Percentiles rank a stretch among this genome's conserved stretches.
phyloP scores from a whole-genome alignment of 2,888 invertebrate genomes.

The Minunthozetes semirufus region DNA sequence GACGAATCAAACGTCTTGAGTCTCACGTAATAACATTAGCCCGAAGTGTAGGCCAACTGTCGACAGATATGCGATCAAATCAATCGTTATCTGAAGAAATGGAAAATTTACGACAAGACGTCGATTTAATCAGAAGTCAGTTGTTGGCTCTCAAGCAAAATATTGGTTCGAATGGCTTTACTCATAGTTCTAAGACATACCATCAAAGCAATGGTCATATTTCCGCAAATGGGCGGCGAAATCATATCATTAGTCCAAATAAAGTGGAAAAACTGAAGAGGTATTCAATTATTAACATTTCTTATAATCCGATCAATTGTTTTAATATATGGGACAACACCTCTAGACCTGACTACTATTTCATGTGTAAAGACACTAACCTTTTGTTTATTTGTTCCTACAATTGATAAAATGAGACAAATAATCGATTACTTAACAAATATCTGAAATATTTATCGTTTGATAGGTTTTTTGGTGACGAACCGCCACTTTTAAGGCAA shows the following conservation, averaged over 20 bases:
- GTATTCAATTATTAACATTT: constrained; percentile 63
- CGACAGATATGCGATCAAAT: constrained; percentile 82
- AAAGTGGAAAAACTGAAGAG: constrained; percentile 79
- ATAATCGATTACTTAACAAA: constrained; percentile 5
- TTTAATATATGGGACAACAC: background rate
- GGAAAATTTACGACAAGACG: constrained; percentile 74
- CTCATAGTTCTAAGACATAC: background rate
- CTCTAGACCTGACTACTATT: no score
- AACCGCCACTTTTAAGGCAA: constrained; percentile 78
- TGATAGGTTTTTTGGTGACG: constrained; percentile 73
- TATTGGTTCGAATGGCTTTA: background rate
- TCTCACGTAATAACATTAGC: constrained; percentile 85
- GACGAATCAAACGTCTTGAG: constrained; percentile 63
- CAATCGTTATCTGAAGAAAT: constrained; percentile 67
- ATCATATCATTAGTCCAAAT: constrained; percentile 67
- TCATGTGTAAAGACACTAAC: no score
- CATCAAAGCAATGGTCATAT: constrained; percentile 19
- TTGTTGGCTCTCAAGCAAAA: constrained; percentile 39
- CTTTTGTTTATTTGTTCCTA: no score
- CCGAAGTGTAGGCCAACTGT: constrained; percentile 79
- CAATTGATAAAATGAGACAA: background rate
- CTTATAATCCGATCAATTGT: background rate
- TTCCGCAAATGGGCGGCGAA: constrained; percentile 23
- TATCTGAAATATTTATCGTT: background rate
- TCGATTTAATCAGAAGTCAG: constrained; percentile 62